Base-by-base conservation (phyloP, 2,113 vertebrate species). In the Passer montanus region DNA sequence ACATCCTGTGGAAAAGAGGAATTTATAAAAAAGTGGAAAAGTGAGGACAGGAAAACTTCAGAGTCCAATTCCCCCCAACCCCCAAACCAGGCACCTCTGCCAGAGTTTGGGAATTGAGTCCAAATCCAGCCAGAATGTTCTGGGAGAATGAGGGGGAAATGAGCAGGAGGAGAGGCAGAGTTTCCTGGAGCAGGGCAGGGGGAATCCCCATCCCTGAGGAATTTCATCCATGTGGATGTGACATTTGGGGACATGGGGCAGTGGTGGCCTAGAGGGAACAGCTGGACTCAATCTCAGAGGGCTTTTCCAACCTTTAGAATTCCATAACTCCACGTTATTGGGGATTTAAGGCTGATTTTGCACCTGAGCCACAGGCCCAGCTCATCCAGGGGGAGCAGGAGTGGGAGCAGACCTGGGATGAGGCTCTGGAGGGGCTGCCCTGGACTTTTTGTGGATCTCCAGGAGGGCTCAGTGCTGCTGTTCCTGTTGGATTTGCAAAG, bases 271-370 rank as follows among this genome's bases (percentile, higher is more conserved):
- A 15, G 35, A 43, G 47, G 47, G 15, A 69, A 39, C 21, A 33
- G 46, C 28, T 46, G 47, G 55, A 7, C 64, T 69, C 6, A 1
- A 7, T 39, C 64, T 62, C 20, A 39, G 74, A 53, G 28, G 7
- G 13, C 8, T 70, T 70, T 70, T n/a, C 56, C 49, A 55, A 8
- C 20, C 7, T 26, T n/a, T 47, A 3, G 6, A 28, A 35, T 55
- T 53, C 56, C 26, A 12, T 26, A 24, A 55, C 24, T n/a, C 41
- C 16, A 16, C 0, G 0, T 16, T 14, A 21, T 7, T 55, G 35
- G 15, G 15, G 17, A 23, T 62, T 35, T 13, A 31, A 30, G 26
- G 27, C 22, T 3, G 24, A 31, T 44, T 66, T 41, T 56, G 46
- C 62, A 14, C 6, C 0, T 7, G 58, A 72, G n/a, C 3, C 2